Percentiles rank a stretch among this genome's conserved stretches.
Conservation (phyloP, 2,113 vertebrate genomes). For the Mandrillus leucophaeus region DNA sequence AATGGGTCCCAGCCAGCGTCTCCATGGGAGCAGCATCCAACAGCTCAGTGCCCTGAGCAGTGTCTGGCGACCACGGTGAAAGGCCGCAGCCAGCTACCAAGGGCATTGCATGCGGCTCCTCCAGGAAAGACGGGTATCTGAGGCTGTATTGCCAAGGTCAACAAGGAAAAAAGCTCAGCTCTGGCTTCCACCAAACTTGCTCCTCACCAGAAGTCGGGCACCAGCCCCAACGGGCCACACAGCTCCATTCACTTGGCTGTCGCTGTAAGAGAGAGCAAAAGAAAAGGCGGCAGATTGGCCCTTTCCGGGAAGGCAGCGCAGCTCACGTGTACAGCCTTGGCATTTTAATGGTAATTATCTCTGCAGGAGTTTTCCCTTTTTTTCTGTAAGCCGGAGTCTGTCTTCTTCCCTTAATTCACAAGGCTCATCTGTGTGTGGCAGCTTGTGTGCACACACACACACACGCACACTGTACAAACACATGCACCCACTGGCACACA, state of each 20-base stretch:
- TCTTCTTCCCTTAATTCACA: neutral
- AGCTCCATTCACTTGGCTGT: neutral
- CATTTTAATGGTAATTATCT: neutral
- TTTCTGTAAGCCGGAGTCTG: neutral
- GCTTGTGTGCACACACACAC: neutral
- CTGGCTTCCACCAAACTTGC: rapidly evolving
- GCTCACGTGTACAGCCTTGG: neutral
- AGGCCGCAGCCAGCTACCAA: neutral
- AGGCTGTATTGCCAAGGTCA: neutral
- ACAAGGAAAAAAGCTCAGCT: neutral
- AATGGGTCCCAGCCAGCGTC: neutral
- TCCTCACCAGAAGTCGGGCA: neutral
- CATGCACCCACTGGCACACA: neutral
- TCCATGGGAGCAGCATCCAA: neutral
- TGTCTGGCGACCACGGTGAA: neutral
- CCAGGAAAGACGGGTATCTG: neutral
- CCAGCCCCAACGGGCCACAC: neutral
- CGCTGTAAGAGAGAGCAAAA: neutral
- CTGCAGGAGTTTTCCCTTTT: neutral
- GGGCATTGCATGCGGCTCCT: rapidly evolving
- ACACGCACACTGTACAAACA: neutral
- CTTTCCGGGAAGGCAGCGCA: neutral
- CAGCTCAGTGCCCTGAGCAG: no score
- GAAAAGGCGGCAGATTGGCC: neutral
- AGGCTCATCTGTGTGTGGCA: rapidly evolving